Evolutionary conservation across 2,797 vertebrate genomes (phyloP), one percentile per base, ranked within the genome.

Genomic region (Xerus rutilus): DNA sequence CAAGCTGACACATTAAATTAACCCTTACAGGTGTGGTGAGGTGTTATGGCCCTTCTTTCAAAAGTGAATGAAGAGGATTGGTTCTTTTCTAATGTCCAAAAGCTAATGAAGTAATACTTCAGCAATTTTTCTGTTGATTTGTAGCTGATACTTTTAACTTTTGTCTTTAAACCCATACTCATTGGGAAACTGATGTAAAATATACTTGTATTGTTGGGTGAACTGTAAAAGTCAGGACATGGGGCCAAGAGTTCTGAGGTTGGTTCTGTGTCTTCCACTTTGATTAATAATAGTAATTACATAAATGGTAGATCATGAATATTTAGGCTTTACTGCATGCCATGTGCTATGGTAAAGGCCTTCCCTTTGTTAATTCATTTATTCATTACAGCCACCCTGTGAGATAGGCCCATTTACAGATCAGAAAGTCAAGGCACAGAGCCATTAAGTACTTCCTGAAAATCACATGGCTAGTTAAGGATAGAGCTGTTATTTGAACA

Each of bases 201-300:
- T 20, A 17, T 78, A 11, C 49, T 30, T 78, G 1, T 62, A 17
- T 83, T 21, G 81, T 94, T 52, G 74, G 25, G 12, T 47, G 18
- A 95, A 87, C 9, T 94, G 49, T 11, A 59, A 39, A 39, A 39
- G 39, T 14, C 30, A 84, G 72, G 52, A 89, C 12, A 21, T 13
- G 64, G 57, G 84, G 6, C 43, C 54, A 21, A 83, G 91, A 77
- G n/a, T 43, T 77, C 59, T 54, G 54, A 86, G 15, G 17, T 95
- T 96, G 45, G 15, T 90, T 87, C 81, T 92, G 20, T 94, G 52
- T 70, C 59, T 91, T 74, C 57, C 49, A 69, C 35, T 92, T 95
- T 83, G 67, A 25, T 52, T 92, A 54, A n/a, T 73, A 78, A 43
- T 83, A 89, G 23, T 57, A 86, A n/a, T 47, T 49, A 65, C 18